Evolutionary conservation across 1,140 invertebrate species (phyloP), one percentile per base, ranked within the genome.

Genomic region (Riptortus pedestris): DNA sequence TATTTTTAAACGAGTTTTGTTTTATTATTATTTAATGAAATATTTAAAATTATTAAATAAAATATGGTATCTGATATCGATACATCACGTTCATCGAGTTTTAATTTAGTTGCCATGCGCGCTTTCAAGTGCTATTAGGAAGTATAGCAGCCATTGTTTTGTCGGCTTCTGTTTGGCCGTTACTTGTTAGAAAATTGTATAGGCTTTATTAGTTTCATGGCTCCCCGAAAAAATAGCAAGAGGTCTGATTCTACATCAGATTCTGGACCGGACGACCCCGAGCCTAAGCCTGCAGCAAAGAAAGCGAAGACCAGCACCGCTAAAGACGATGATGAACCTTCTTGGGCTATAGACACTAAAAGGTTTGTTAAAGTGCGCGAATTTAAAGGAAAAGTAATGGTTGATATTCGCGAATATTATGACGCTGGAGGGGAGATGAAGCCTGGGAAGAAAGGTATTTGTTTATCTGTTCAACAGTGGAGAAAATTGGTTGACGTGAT

Each of bases 361-460:
- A 71, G 77, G 20, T 81, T 72, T 70, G 76, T 79, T 0, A 79
- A 75, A 63, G 78, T 83, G 7, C 74, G 78, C 67, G 77, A 80
- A 64, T 83, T 83, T 67, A 72, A 74, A 31, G 80, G 80, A 12
- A 80, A 79, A 70, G 66, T 75, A 1, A 73, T 77, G 66, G 74
- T 83, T 11, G 77, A 81, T 66, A 83, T 83, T 55, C 70, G 82
- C 57, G 82, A 83, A 68, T 81, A 72, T 69, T 83, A 83, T 71
- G 74, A 78, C 59, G 73, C 76, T 29, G 74, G 79, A 70, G 80
- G 80, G 22, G 75, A 82, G 38, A 31, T 79, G 48, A 72, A 73
- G 67, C 82, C 82, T 16, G 79, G 80, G 4, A 82, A 79, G 68
- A 83, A 83, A 76, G 81, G 81, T 14, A 68, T 69, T 62, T 60